These are phyloP conservation scores for Pongo pygmaeus DNA, from an alignment of 2,113 vertebrate species.

Conservation along the genomic window DNA sequence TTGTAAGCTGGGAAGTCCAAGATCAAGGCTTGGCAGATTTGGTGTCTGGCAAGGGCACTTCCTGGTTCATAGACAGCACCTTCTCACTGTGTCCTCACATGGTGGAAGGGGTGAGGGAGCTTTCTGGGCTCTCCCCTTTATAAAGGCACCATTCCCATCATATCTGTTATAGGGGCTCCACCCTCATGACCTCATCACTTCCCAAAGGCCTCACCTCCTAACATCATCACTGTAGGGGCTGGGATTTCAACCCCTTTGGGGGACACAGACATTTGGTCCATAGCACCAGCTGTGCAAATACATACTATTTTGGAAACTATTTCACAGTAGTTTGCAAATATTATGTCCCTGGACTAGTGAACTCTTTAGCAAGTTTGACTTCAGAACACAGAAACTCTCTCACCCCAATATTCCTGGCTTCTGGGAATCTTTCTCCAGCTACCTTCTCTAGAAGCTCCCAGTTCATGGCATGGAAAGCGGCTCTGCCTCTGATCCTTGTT, in stretches of 20 bases:
- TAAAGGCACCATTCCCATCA: background rate
- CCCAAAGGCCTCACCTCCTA: background rate
- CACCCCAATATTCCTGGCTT: background rate
- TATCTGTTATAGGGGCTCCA: too few species aligned
- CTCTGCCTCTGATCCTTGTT: background rate
- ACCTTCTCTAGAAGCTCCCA: background rate
- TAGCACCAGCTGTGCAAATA: background rate
- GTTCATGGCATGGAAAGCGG: fast-evolving
- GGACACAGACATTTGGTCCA: background rate
- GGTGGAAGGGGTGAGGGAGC: background rate
- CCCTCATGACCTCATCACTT: background rate
- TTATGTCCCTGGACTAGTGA: background rate
- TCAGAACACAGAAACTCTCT: background rate
- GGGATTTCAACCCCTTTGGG: background rate
- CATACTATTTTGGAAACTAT: background rate
- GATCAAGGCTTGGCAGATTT: background rate
- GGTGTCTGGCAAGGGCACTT: background rate
- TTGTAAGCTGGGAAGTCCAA: background rate
- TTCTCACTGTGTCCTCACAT: background rate
- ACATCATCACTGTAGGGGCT: too few species aligned
- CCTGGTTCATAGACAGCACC: too few species aligned
- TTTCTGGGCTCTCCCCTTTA: background rate
- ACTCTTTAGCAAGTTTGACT: too few species aligned
- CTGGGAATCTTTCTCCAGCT: background rate
- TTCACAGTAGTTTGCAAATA: background rate